These are phyloP conservation scores for Picus viridis DNA, from an alignment of 2,797 vertebrate genomes.

Conservation along the genomic window DNA sequence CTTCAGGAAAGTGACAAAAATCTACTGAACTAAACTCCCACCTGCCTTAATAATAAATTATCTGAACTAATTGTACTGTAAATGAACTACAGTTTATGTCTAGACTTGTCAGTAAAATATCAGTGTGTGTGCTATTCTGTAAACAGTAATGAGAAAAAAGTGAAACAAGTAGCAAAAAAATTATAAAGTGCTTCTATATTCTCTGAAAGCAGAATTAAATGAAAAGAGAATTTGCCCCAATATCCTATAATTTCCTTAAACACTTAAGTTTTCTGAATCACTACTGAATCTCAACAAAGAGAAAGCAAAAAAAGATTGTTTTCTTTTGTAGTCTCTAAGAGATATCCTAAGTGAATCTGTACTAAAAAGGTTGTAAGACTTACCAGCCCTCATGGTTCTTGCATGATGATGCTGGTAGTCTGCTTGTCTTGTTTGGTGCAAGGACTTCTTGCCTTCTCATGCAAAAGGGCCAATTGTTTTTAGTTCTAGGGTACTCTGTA, in stretches of 20 bases:
- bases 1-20: neutral
- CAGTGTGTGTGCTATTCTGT: neutral
- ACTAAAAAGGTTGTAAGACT: constrained; percentile 30
- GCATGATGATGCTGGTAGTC: constrained; percentile 21
- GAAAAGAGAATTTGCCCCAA: neutral
- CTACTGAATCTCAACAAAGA: constrained; percentile 25
- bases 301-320: neutral
- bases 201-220: neutral
- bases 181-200: neutral
- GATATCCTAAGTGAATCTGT: neutral
- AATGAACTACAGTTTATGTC: neutral
- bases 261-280: neutral
- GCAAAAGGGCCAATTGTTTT: constrained; percentile 43
- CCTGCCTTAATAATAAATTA: neutral
- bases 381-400: neutral
- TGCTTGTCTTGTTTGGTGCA: constrained; percentile 56
- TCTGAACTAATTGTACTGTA: neutral
- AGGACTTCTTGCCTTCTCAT: constrained; percentile 28
- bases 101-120: neutral
- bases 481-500: constrained; percentile 47
- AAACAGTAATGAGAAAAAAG: neutral
- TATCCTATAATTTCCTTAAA: neutral
- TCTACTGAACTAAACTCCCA: neutral
- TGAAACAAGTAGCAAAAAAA: neutral
- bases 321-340: neutral